These are phyloP conservation scores for Eciton burchellii DNA, from an alignment of 1,140 invertebrate genomes.

Conservation along the genomic window DNA sequence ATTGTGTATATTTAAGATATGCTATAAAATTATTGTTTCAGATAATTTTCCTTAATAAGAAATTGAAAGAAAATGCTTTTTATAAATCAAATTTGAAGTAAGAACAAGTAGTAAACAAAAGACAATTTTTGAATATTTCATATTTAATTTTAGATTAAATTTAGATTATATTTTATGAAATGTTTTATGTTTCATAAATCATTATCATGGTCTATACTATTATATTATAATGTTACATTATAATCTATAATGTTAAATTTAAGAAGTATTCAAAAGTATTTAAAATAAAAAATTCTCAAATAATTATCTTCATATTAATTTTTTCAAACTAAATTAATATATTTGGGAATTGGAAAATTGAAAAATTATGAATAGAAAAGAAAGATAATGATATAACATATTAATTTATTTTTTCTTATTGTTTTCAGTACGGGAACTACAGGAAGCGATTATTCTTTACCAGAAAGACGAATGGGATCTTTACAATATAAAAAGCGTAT, in stretches of 20 bases:
- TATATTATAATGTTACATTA: no score
- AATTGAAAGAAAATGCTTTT: background rate
- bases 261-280: slow-evolving; percentile 13
- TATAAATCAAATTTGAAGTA: slow-evolving; percentile 19
- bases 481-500: slow-evolving; percentile 85
- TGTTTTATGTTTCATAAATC: background rate
- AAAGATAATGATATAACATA: background rate
- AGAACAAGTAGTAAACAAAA: background rate
- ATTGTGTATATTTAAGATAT: slow-evolving; percentile 23
- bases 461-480: slow-evolving; percentile 86
- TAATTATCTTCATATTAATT: background rate
- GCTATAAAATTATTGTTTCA: background rate
- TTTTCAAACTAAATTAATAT: background rate
- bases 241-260: no score
- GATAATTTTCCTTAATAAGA: background rate
- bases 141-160: background rate
- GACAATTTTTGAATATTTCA: background rate
- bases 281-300: background rate
- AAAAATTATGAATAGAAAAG: background rate
- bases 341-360: background rate
- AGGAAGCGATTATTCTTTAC: slow-evolving; percentile 86
- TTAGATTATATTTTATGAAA: background rate
- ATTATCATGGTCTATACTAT: background rate
- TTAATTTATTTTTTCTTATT: slow-evolving; percentile 12
- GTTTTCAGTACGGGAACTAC: slow-evolving; percentile 87